phyloP scores from a whole-genome alignment of 2,113 vertebrate species.

The Lepisosteus osseus region DNA sequence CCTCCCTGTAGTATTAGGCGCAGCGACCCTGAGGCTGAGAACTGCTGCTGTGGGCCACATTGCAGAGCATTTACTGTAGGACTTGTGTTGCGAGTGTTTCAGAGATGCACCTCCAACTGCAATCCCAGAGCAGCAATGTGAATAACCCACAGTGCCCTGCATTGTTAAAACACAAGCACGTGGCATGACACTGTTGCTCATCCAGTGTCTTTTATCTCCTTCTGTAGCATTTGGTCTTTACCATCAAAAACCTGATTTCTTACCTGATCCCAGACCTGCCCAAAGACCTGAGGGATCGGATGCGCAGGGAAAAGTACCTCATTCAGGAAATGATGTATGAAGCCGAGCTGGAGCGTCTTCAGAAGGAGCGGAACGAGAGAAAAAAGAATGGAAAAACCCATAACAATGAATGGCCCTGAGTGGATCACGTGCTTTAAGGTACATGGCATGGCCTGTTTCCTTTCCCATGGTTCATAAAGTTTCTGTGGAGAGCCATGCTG shows the following conservation, averaged over 20 bases:
- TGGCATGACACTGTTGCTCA: background rate
- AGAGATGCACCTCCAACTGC: too few relatives aligned
- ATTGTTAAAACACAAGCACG: too few relatives aligned
- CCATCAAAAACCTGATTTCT: constrained; percentile 93
- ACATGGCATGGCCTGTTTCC: too few relatives aligned
- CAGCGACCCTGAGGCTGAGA: too few relatives aligned
- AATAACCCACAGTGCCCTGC: too few relatives aligned
- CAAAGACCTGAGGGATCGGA: constrained; percentile 89
- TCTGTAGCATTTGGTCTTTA: constrained; percentile 89
- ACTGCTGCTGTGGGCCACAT: too few relatives aligned
- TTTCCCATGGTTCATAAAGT: too few relatives aligned
- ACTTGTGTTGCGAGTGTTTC: background rate
- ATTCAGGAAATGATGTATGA: constrained; percentile 99
- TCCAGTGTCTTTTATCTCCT: constrained; percentile 3
- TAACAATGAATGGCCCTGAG: constrained; percentile 89
- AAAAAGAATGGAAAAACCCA: constrained; percentile 77
- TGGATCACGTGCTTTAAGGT: constrained; percentile 8
- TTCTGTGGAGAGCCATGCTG: too few relatives aligned
- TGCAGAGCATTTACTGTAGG: background rate
- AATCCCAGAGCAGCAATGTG: too few relatives aligned
- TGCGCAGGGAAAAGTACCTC: constrained; percentile 93
- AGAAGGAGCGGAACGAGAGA: constrained; percentile 84
- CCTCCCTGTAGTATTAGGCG: too few relatives aligned
- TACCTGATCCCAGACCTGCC: constrained; percentile 97
- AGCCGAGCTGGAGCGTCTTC: constrained; percentile 85